Evolutionary conservation across 1,140 invertebrate species (phyloP).

Genomic region (Drosophila mayri): DNA sequence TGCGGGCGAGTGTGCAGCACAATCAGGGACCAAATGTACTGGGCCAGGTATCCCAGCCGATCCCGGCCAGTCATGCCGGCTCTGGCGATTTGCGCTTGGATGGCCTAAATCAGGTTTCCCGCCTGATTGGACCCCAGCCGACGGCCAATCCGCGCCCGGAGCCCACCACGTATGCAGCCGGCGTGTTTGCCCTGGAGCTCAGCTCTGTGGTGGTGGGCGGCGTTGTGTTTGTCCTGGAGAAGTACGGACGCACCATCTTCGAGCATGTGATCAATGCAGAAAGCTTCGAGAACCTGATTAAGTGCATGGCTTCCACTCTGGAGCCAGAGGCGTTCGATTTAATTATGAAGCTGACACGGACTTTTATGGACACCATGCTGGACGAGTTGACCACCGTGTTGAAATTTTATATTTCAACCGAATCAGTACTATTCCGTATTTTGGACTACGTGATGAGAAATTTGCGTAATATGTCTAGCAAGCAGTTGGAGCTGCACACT

Average conservation of each 20-base stretch:
- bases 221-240: conserved; percentile 2
- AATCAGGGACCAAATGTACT: conserved; percentile 61
- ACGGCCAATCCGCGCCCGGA: conserved; percentile 6
- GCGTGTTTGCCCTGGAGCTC: conserved; percentile 24
- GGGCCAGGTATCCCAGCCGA: conserved; percentile 33
- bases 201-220: conserved; percentile 45
- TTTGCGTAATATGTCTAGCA: background rate
- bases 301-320: conserved; percentile 29
- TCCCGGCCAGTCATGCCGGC: conserved; percentile 30
- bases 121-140: conserved; percentile 21
- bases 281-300: conserved; percentile 41
- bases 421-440: conserved; percentile 55
- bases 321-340: conserved; percentile 1
- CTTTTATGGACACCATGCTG: conserved; percentile 46
- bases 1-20: conserved; percentile 70
- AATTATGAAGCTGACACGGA: conserved; percentile 26
- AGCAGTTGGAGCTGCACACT: background rate
- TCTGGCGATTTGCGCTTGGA: background rate
- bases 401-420: conserved; percentile 53
- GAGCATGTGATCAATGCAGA: conserved; percentile 47
- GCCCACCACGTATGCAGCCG: conserved; percentile 31
- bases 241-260: conserved; percentile 38
- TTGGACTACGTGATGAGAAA: conserved; percentile 20
- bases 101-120: background rate
- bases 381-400: conserved; percentile 35